phyloP scores from a whole-genome alignment of 2,888 invertebrate species.

The Oscheius sp. region DNA sequence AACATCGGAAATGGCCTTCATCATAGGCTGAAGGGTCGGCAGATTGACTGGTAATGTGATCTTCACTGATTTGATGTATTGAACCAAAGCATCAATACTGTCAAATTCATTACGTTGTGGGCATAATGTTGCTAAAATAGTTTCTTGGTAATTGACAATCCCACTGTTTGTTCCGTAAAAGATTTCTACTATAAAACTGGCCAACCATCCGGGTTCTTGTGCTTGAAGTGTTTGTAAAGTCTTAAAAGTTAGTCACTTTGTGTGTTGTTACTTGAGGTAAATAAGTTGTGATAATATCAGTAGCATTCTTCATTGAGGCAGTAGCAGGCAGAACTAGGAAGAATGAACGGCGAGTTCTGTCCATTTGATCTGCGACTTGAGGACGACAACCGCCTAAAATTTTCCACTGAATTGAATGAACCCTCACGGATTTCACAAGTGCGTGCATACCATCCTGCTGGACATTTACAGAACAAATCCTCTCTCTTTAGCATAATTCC shows the following conservation, averaged over 20 bases:
- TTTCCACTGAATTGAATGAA: no score
- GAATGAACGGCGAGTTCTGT: conserved; percentile 31
- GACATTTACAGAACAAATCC: conserved; percentile 40
- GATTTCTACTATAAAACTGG: neutral
- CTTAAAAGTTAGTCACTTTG: neutral
- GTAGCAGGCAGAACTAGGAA: conserved; percentile 39
- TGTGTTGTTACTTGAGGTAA: neutral
- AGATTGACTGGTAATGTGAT: neutral
- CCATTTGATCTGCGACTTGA: conserved; percentile 35
- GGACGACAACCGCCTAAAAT: conserved; percentile 40
- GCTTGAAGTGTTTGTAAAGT: neutral
- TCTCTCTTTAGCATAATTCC: conserved; percentile 32
- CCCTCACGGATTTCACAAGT: conserved; percentile 38
- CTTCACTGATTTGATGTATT: neutral
- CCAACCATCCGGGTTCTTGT: neutral
- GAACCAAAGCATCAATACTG: neutral
- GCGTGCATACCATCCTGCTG: conserved; percentile 42
- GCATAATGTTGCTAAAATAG: neutral
- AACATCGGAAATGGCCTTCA: neutral
- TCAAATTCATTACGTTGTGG: neutral
- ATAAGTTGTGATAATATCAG: no score
- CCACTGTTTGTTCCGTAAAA: neutral
- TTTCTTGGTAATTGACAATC: neutral
- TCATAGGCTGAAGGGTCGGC: neutral
- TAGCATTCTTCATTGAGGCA: conserved; percentile 32